Base-by-base conservation (phyloP, 1,140 invertebrate species). In the Diachasmimorpha longicaudata region DNA sequence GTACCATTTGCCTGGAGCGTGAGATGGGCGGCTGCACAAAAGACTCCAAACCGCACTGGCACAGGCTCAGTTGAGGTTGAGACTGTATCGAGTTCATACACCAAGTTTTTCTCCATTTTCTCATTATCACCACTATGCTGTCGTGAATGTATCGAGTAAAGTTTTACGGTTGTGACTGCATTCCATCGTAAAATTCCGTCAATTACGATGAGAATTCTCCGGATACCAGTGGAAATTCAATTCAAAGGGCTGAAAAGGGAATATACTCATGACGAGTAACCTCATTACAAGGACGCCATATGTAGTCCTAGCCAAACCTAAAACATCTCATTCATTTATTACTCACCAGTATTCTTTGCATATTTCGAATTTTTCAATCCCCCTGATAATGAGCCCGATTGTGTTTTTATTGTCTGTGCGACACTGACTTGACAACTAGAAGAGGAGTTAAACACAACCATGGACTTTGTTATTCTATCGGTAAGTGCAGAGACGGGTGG, bases 401-500 rank as follows among this genome's bases (percentile, higher is more conserved):
- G 8, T 10, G 11, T n/a, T 37, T 16, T 11, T 1, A 39, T 13
- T 68, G 9, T n/a, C 16, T 6, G 2, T 23, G 19, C 31, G 6
- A 31, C 16, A 70, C n/a, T 48, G 13, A 70, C 0, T 63, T 55
- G 37, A 72, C 19, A 23, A 63, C 9, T 39, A 72, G 14, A 66
- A 21, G 25, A 25, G 19, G 55, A 9, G 1, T 14, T 16, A 14
- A 31, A 42, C 31, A 37, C 66, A 74, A 58, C 23, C 25, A 75
- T 75, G 73, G 73, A 75, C 44, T 69, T 75, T 52, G 66, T 75
- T 11, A 75, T 75, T 58, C 19, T 75, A 8, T 69, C 67, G 73
- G 73, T 75, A 55, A 75, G 67, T 52, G 39, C 39, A 42, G 11
- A 0, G 39, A 42, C 4, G 39, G 39, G 39, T 42, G 39, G 39